Percentiles rank a stretch among this genome's conserved stretches.
Evolutionary conservation across 1,140 invertebrate species (phyloP).

Genomic region (Panulirus ornatus): DNA sequence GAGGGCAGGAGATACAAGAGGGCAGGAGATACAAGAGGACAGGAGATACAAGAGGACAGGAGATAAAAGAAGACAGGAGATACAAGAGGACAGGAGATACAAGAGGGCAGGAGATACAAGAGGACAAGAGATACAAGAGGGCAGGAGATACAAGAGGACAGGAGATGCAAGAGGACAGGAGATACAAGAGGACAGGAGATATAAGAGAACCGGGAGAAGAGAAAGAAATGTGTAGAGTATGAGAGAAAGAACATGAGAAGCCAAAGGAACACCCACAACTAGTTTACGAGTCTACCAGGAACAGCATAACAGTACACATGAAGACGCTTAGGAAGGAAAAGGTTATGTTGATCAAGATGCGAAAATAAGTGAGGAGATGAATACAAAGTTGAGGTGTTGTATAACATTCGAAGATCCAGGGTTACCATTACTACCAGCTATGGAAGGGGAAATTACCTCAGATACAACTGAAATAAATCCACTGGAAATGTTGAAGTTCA

Average conservation of each 20-base stretch:
- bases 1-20: neutral
- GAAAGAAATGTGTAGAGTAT: neutral
- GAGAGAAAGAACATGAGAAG: neutral
- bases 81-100: neutral
- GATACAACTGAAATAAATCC: neutral
- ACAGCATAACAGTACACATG: neutral
- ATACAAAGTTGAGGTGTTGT: neutral
- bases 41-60: neutral
- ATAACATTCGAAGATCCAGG: neutral
- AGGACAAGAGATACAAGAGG: neutral
- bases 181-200: neutral
- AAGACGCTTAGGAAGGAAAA: neutral
- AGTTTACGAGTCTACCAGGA: neutral
- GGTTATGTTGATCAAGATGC: neutral
- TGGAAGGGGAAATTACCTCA: neutral
- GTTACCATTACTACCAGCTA: neutral
- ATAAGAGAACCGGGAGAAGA: neutral
- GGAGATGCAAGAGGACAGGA: neutral
- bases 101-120: neutral
- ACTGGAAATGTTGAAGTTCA: no score
- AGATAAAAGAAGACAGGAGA: neutral
- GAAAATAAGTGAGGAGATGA: neutral
- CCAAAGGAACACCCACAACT: neutral
- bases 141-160: neutral
- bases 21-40: neutral